phyloP scores from a whole-genome alignment of 2,797 vertebrate species.

The Takifugu rubripes region DNA sequence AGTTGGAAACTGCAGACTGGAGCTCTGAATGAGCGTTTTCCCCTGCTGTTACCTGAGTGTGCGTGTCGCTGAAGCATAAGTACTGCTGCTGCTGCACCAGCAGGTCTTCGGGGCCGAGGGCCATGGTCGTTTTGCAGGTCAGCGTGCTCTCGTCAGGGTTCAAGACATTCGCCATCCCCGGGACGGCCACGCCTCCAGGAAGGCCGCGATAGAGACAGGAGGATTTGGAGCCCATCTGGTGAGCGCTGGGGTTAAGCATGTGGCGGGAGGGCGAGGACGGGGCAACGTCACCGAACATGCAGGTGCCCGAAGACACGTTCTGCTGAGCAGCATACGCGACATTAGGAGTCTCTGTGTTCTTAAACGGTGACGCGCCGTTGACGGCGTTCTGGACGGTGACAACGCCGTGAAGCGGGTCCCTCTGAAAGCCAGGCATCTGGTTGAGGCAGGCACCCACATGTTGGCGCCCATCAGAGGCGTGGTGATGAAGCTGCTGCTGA shows the following conservation, averaged over 20 bases:
- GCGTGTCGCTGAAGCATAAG: constrained; percentile 47
- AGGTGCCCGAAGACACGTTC: constrained; percentile 39
- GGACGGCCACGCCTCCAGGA: constrained; percentile 7
- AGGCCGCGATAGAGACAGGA: constrained; percentile 61
- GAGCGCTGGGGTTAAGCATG: constrained; percentile 22
- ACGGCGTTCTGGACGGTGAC: constrained; percentile 4
- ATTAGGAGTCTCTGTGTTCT: constrained; percentile 21
- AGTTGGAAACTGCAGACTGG: background rate
- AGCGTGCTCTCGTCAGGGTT: constrained; percentile 26
- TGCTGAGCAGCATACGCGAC: constrained; percentile 30
- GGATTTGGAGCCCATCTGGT: constrained; percentile 37
- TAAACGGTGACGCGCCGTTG: constrained; percentile 22
- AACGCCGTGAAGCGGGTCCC: constrained; percentile 13
- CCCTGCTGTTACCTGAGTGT: constrained; percentile 45
- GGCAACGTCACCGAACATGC: constrained; percentile 49
- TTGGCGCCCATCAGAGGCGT: constrained; percentile 35
- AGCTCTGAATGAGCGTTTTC: background rate
- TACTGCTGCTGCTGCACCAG: constrained; percentile 53
- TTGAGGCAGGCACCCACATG: constrained; percentile 18
- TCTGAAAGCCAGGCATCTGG: constrained; percentile 44
- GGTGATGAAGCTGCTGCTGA: constrained; percentile 16
- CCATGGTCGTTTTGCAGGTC: constrained; percentile 40
- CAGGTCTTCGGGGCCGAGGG: constrained; percentile 30
- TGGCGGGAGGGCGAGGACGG: constrained; percentile 28
- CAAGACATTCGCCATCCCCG: constrained; percentile 14